Conservation (phyloP, 2,888 invertebrate species). For the Agriopis aurantiaria region DNA sequence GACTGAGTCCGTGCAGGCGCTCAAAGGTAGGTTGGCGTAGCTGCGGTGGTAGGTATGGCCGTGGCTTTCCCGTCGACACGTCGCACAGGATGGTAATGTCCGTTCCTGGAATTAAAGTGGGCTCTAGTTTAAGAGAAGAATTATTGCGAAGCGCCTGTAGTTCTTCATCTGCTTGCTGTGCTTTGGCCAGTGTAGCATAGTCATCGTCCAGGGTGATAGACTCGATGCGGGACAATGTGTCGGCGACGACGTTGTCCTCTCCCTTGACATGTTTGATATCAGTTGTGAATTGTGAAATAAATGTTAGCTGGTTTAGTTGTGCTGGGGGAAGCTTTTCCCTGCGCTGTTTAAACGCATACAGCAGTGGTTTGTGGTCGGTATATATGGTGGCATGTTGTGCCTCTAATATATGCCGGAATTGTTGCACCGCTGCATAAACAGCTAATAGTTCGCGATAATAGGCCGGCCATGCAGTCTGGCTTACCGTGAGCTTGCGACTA, state of each 20-base stretch:
- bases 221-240: constrained; percentile 45
- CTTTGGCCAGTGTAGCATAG: constrained; percentile 7
- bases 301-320: constrained; percentile 40
- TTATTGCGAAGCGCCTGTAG: background rate
- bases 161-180: background rate
- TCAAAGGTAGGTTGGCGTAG: background rate
- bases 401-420: constrained; percentile 49
- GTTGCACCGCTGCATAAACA: background rate
- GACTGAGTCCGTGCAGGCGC: background rate
- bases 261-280: constrained; percentile 38
- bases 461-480: constrained; percentile 45
- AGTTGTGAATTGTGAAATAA: constrained; percentile 23
- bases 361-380: constrained; percentile 43
- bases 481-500: constrained; percentile 31
- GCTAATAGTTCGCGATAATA: constrained; percentile 66
- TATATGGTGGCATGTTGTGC: constrained; percentile 13
- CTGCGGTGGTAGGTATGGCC: background rate
- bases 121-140: background rate
- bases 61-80: background rate
- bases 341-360: constrained; percentile 4
- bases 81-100: background rate
- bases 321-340: constrained; percentile 34
- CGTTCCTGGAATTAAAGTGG: background rate
- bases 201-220: constrained; percentile 22
- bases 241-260: constrained; percentile 35